These are phyloP conservation scores for Formica exsecta DNA, from an alignment of 1,140 invertebrate genomes.

Conservation along the genomic window DNA sequence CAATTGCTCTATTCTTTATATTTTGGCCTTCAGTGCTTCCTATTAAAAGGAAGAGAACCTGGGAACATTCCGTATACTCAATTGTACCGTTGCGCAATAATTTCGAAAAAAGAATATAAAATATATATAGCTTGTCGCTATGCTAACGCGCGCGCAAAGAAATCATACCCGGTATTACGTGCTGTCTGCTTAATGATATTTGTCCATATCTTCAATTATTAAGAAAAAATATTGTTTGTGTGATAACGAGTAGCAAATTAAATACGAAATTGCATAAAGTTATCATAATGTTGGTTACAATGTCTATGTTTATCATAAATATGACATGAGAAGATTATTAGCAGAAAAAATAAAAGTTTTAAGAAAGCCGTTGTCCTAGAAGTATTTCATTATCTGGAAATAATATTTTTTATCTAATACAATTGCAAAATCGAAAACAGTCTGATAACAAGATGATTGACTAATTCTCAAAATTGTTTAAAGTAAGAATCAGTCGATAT, in stretches of 20 bases:
- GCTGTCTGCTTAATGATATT: neutral
- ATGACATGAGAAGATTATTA: neutral
- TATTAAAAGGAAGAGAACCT: conserved; percentile 5
- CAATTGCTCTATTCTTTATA: neutral
- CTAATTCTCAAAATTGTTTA: conserved; percentile 22
- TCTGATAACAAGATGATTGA: neutral
- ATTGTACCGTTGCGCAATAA: conserved; percentile 18
- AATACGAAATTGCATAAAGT: neutral
- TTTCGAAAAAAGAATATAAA: conserved; percentile 2
- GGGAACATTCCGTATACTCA: neutral
- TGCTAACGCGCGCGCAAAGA: neutral
- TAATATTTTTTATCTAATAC: neutral
- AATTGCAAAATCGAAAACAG: neutral
- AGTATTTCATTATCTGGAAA: neutral
- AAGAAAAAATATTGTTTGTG: neutral
- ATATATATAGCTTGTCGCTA: neutral
- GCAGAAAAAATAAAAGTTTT: neutral
- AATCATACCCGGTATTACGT: neutral
- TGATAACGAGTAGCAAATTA: neutral
- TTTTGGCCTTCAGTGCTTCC: neutral
- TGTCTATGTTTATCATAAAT: conserved; percentile 6
- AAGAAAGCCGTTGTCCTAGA: neutral
- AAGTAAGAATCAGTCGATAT: neutral
- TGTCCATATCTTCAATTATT: conserved; percentile 9
- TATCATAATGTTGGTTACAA: no score